Conservation (phyloP, 1,140 invertebrate species). For the Atta cephalotes region DNA sequence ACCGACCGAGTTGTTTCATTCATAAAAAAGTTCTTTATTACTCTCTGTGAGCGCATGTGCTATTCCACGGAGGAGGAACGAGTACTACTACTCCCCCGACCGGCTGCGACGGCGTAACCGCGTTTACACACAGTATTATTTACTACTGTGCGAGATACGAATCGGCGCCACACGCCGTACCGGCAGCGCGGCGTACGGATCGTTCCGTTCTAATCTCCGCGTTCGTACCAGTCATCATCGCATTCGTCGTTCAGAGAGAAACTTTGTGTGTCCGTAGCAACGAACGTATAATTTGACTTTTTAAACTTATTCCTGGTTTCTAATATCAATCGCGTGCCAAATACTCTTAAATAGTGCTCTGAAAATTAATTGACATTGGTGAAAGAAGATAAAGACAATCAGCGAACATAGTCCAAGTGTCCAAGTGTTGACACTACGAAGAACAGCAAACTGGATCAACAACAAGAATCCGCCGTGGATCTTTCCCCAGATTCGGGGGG, state of each 20-base stretch:
- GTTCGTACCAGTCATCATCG: not conserved
- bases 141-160: conserved; percentile 70
- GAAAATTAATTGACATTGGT: too few species aligned
- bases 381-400: not conserved
- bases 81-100: conserved; percentile 71
- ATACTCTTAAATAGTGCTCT: not conserved
- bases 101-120: conserved; percentile 72
- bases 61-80: conserved; percentile 79
- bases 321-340: too few species aligned
- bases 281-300: not conserved
- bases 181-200: conserved; percentile 71
- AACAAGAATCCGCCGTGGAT: not conserved
- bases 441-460: conserved; percentile 60
- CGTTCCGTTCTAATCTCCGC: not conserved
- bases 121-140: conserved; percentile 80
- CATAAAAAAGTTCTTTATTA: conserved; percentile 87
- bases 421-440: not conserved
- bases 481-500: conserved; percentile 39
- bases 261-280: not conserved
- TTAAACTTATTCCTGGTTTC: too few species aligned
- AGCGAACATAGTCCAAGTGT: not conserved
- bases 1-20: conserved; percentile 84
- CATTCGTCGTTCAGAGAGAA: not conserved
- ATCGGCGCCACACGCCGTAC: conserved; percentile 71
- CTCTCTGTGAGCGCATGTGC: conserved; percentile 85